phyloP scores from a whole-genome alignment of 2,888 invertebrate species.

The Melangyna quadrimaculata region DNA sequence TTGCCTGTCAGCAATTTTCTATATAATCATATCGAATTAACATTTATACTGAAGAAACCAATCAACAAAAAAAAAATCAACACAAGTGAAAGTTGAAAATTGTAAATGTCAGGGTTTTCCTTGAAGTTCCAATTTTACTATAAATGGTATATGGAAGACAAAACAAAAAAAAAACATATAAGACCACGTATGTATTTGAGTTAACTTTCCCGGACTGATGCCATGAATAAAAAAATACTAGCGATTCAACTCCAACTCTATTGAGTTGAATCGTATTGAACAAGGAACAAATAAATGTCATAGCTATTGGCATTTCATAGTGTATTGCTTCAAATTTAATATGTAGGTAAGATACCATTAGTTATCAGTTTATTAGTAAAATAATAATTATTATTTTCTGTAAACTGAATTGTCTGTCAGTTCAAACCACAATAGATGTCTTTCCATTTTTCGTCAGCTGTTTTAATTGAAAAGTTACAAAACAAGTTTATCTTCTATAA shows the following conservation, averaged over 20 bases:
- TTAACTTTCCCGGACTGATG: slow-evolving; percentile 1
- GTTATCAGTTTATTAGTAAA: background rate
- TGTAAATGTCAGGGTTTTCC: slow-evolving; percentile 54
- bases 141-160: background rate
- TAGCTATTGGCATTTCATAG: background rate
- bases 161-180: background rate
- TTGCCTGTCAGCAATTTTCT: slow-evolving; percentile 40
- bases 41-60: background rate
- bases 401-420: background rate
- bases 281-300: slow-evolving; percentile 57
- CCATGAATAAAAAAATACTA: slow-evolving; percentile 15
- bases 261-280: background rate
- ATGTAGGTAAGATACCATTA: background rate
- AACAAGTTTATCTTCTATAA: slow-evolving; percentile 29
- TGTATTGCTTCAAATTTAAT: background rate
- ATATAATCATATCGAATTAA: slow-evolving; percentile 36
- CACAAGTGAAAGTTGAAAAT: slow-evolving; percentile 54
- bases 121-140: slow-evolving; percentile 38
- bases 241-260: slow-evolving; percentile 16
- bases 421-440: background rate
- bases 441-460: slow-evolving; percentile 28
- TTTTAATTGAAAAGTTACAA: slow-evolving; percentile 23
- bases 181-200: background rate
- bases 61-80: slow-evolving; percentile 4
- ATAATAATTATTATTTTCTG: background rate